Evolutionary conservation across 2,113 vertebrate species (phyloP).

Genomic region (Ivindomyrus marchei): DNA sequence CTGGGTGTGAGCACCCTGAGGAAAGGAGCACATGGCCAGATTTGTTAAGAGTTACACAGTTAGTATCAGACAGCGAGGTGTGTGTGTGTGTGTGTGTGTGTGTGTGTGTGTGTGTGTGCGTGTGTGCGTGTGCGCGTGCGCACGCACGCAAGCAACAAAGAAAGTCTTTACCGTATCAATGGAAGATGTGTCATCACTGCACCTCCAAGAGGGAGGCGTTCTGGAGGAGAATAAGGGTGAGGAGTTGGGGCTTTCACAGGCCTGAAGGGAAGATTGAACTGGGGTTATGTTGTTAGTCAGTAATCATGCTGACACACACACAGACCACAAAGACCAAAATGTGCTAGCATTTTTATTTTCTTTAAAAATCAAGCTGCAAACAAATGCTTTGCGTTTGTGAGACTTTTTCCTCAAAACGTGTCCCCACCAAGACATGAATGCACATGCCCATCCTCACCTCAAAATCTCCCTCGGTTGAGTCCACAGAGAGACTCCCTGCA

Average conservation of each 20-base stretch:
- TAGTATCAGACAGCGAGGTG: background rate
- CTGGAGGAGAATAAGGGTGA: conserved; percentile 65
- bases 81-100: background rate
- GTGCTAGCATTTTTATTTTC: background rate
- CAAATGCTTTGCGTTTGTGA: background rate
- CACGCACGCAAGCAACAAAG: background rate
- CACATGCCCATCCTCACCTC: conserved; percentile 46
- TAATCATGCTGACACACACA: background rate
- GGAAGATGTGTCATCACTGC: conserved; percentile 57
- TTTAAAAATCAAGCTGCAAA: background rate
- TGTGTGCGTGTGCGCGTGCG: too few relatives aligned
- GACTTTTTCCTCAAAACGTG: background rate
- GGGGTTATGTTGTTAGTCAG: background rate
- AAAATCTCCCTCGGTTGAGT: conserved; percentile 72
- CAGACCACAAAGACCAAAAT: background rate
- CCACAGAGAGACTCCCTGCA: conserved; percentile 68
- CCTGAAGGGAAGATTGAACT: conserved; percentile 36
- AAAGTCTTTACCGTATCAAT: conserved; percentile 66
- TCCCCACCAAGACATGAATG: background rate
- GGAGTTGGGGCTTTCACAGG: conserved; percentile 74
- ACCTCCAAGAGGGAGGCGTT: conserved; percentile 58
- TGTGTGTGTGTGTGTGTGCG: background rate
- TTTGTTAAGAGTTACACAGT: background rate
- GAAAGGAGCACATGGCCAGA: background rate
- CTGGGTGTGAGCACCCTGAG: conserved; percentile 54